phyloP scores from a whole-genome alignment of 2,888 invertebrate species.

The Syrista parreyssii region DNA sequence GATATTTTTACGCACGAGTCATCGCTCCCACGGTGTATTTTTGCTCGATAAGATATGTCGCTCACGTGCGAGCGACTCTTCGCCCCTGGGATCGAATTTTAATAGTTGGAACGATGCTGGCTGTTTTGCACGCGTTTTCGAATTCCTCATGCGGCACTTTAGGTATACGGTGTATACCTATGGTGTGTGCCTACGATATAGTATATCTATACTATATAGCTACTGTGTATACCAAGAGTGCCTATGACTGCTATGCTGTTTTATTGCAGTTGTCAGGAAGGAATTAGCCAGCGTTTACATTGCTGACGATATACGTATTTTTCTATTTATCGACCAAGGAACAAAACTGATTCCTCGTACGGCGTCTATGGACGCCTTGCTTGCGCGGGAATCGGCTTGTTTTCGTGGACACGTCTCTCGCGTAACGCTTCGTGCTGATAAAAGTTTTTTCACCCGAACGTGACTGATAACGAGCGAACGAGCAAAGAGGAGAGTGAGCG shows the following conservation, averaged over 20 bases:
- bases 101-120: not conserved
- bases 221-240: not conserved
- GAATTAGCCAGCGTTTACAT: not conserved
- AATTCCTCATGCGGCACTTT: not conserved
- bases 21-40: conserved; percentile 66
- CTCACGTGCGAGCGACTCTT: not conserved
- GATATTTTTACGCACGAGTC: conserved; percentile 65
- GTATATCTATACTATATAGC: too few species aligned
- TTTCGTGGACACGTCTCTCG: conserved; percentile 5
- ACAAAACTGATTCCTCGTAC: not conserved
- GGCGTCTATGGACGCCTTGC: not conserved
- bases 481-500: not conserved
- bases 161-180: too few species aligned
- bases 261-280: not conserved
- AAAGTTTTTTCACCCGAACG: conserved; percentile 29
- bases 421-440: conserved; percentile 20
- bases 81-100: not conserved
- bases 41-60: conserved; percentile 41
- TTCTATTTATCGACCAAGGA: not conserved
- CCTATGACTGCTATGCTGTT: too few species aligned
- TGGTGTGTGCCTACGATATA: not conserved
- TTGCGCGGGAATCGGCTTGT: not conserved
- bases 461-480: not conserved
- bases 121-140: not conserved
- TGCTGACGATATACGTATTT: not conserved